Evolutionary conservation across 2,113 vertebrate species (phyloP), one percentile per base, ranked within the genome.

Genomic region (Stigmatopora argus): DNA sequence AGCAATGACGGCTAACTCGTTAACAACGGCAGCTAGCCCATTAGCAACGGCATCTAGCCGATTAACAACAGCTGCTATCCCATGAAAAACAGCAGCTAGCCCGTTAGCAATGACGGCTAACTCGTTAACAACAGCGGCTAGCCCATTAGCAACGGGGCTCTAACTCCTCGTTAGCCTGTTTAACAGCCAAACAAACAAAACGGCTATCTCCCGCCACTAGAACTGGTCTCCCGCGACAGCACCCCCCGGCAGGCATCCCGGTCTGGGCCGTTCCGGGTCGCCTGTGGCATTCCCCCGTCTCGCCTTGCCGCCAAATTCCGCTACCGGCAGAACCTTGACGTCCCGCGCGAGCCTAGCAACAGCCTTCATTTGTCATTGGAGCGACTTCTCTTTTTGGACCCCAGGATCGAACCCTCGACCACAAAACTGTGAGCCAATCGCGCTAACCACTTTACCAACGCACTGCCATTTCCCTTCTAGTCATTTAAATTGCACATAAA

Each of bases 171-270:
- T 31, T 23, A 31, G 53, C 23, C 26, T 56, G 53, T 56, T 56
- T 56, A 56, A 23, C 53, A 56, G 31, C 15, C 23, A 56, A 56
- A 23, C 53, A 56, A 56, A 23, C 23, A 56, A 56, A 31, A 56
- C 31, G 23, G 53, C 23, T 56, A 56, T 56, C 31, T 34, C 23
- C 53, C 12, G 23, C 23, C 23, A 13, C 5, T 31, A 55, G 21
- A 55, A 55, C 26, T 26, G 1, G 21, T 55, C 12, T 14, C 7
- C 14, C 23, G 52, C 52, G 23, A 31, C 53, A 31, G 23, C 53
- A 23, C 53, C 53, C 31, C 23, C 53, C 2, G n/a, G n/a, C n/a
- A n/a, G 26, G 12, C 13, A 55, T 55, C 52, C 52, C 23, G 23
- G 23, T 23, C 2, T 13, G 53, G 23, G 6, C 6, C 53, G 53